Evolutionary conservation across 2,113 vertebrate genomes (phyloP), one percentile per base, ranked within the genome.

Genomic region (Zapus hudsonius): DNA sequence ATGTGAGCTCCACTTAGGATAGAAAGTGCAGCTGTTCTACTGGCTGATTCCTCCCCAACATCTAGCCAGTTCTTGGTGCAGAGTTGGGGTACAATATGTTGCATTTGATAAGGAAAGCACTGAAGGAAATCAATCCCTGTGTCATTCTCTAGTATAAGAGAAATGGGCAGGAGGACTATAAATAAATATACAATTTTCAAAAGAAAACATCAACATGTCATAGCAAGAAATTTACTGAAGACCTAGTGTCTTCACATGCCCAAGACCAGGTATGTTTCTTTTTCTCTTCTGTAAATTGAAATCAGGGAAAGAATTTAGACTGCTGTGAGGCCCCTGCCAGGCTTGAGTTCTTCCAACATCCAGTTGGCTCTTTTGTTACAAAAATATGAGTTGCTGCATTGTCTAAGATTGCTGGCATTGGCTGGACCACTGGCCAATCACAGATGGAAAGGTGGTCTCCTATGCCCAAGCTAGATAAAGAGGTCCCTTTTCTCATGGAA

Each of bases 341-440:
- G 31, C 33, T 42, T 25, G 38, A 17, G 8, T 40, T 75, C 29
- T 40, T 16, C 36, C 9, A 3, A 4, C 11, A 29, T 36, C 22
- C 23, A 3, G 25, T 0, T 55, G 83, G 44, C 59, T 72, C 17
- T n/a, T 57, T 25, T 31, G 6, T 73, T 38, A 59, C 25, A 38
- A 66, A 59, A 27, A 6, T 2, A 16, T 0, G 38, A 29, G 33
- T n/a, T 22, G 61, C 1, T 3, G n/a, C 57, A 33, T 44, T 33
- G 36, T 69, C 59, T 23, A 20, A 31, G 61, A 64, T 7, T 4
- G 8, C 8, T n/a, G n/a, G 44, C 84, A 36, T 36, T 80, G 40
- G 40, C 17, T 23, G 38, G 22, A 66, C 22, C 5, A 19, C 73
- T 29, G n/a, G 80, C 15, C 47, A 55, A 2, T 29, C 57, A 63